phyloP scores from a whole-genome alignment of 2,888 invertebrate genomes.

The Ormyrus pomaceus region DNA sequence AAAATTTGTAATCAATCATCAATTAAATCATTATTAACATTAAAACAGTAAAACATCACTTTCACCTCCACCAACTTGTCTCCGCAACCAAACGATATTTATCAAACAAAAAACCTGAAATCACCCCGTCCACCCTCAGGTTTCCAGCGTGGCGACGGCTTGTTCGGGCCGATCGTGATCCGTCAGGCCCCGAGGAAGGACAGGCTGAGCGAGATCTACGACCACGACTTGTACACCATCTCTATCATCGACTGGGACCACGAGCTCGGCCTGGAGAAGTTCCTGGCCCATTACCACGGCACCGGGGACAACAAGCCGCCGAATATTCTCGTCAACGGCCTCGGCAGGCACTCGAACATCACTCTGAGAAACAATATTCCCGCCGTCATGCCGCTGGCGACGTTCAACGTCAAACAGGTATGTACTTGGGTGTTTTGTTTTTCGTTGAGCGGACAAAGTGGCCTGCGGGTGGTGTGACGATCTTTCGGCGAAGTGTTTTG shows the following conservation, averaged over 20 bases:
- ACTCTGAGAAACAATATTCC: conserved; percentile 63
- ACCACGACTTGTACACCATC: conserved; percentile 88
- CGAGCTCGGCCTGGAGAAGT: conserved; percentile 83
- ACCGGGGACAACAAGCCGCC: conserved; percentile 89
- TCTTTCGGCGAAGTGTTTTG: too few relatives aligned
- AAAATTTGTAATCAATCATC: too few relatives aligned
- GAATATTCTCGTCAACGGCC: conserved; percentile 88
- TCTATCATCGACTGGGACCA: conserved; percentile 90
- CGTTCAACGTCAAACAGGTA: conserved; percentile 83
- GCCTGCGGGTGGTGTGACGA: too few relatives aligned
- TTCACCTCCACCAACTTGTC: too few relatives aligned
- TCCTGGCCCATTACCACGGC: conserved; percentile 90
- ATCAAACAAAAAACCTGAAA: neutral
- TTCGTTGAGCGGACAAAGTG: too few relatives aligned
- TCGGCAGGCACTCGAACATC: conserved; percentile 79
- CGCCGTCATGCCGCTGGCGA: conserved; percentile 79
- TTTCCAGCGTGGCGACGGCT: conserved; percentile 91
- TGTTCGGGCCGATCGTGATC: conserved; percentile 87
- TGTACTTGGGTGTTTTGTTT: neutral
- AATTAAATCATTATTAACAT: too few relatives aligned
- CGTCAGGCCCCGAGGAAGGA: conserved; percentile 81
- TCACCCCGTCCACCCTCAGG: conserved; percentile 75
- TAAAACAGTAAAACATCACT: too few relatives aligned
- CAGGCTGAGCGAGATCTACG: conserved; percentile 83
- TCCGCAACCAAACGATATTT: too few relatives aligned